These are phyloP conservation scores for Pangasius mekongensis DNA, from an alignment of 2,797 vertebrate genomes.

Conservation along the genomic window DNA sequence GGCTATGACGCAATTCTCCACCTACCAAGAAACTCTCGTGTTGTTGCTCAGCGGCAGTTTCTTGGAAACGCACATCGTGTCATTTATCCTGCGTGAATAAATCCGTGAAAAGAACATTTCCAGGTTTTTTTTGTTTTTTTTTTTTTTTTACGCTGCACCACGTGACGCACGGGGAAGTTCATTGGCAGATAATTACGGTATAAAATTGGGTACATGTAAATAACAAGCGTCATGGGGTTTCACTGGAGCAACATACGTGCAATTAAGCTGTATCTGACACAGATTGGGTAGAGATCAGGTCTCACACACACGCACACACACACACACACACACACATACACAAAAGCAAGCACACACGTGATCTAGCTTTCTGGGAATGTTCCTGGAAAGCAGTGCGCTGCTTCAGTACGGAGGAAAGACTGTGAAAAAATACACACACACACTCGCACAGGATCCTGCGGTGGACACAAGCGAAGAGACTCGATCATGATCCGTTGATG, in stretches of 20 bases:
- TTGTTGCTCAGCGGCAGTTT: conserved; percentile 29
- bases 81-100: conserved; percentile 18
- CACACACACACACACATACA: background rate
- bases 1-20: conserved; percentile 26
- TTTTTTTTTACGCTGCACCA: background rate
- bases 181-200: background rate
- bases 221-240: background rate
- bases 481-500: background rate
- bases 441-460: background rate
- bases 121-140: background rate
- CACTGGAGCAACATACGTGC: background rate
- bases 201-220: background rate
- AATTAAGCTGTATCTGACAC: conserved; percentile 22
- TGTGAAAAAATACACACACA: conserved; percentile 11
- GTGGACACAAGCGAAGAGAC: background rate
- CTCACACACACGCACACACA: background rate
- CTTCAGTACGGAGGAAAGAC: conserved; percentile 42
- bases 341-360: conserved; percentile 52
- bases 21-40: conserved; percentile 34
- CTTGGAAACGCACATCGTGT: conserved; percentile 38
- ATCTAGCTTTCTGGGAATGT: conserved; percentile 63
- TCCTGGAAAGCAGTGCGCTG: conserved; percentile 64
- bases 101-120: background rate
- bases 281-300: conserved; percentile 48
- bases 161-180: background rate